phyloP scores from a whole-genome alignment of 2,888 invertebrate species.

The Caenorhabditis sp. region DNA sequence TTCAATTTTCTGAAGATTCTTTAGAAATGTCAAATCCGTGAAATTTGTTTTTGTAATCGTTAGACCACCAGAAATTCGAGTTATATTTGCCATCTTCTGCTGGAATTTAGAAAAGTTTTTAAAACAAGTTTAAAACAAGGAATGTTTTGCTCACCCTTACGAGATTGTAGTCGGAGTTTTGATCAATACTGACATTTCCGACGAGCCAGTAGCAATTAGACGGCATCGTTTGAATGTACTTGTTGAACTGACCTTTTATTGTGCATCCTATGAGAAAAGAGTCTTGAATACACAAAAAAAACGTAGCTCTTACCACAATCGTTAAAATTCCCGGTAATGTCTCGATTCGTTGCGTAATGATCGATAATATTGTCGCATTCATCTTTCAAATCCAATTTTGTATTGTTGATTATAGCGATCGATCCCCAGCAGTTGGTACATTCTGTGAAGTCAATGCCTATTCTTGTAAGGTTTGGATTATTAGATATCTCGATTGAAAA shows the following conservation, averaged over 20 bases:
- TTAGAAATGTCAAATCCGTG: conserved; percentile 10
- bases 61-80: conserved; percentile 10
- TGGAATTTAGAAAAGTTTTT: not conserved
- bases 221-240: conserved; percentile 2
- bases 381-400: not conserved
- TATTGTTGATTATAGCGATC: conserved; percentile 4
- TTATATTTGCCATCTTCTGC: conserved; percentile 21
- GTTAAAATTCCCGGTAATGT: not conserved
- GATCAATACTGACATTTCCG: conserved; percentile 18
- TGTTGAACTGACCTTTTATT: conserved; percentile 14
- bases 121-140: not conserved
- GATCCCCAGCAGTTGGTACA: not conserved
- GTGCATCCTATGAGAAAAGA: conserved; percentile 2
- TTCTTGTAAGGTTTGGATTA: conserved; percentile 1
- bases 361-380: conserved; percentile 16
- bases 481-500: conserved; percentile 15
- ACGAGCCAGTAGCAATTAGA: conserved; percentile 14
- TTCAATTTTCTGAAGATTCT: not conserved
- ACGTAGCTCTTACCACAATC: conserved; percentile 13
- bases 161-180: conserved; percentile 4
- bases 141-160: not conserved
- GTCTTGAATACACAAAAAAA: too few relatives aligned
- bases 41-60: conserved; percentile 10
- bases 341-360: not conserved
- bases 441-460: conserved; percentile 1